Conservation (phyloP, 1,140 invertebrate genomes). For the Drosophila ogumai region DNA sequence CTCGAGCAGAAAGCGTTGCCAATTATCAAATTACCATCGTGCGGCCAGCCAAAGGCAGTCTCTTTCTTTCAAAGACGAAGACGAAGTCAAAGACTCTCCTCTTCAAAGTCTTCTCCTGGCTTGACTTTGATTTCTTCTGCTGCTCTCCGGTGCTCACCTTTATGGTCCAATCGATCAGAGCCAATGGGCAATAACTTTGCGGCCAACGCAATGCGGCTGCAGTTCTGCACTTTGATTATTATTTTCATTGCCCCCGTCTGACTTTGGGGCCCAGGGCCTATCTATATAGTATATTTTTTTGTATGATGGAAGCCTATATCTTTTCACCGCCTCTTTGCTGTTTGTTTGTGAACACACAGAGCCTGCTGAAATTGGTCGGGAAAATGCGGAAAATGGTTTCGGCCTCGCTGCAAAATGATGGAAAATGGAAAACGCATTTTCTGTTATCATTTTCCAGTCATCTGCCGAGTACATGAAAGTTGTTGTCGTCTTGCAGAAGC, state of each 20-base stretch:
- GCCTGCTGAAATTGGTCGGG: slow-evolving; percentile 22
- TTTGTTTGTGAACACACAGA: slow-evolving; percentile 31
- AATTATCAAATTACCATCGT: slow-evolving; percentile 58
- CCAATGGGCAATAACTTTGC: slow-evolving; percentile 69
- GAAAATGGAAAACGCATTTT: slow-evolving; percentile 67
- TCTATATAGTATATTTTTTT: slow-evolving; percentile 13
- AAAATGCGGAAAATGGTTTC: slow-evolving; percentile 71
- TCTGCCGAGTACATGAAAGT: slow-evolving; percentile 60
- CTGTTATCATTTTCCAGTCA: slow-evolving; percentile 68
- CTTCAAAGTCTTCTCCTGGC: background rate
- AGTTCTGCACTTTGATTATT: slow-evolving; percentile 72
- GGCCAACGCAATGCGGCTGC: slow-evolving; percentile 56
- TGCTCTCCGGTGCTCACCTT: slow-evolving; percentile 50
- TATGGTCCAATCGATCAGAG: slow-evolving; percentile 57
- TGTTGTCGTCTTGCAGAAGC: slow-evolving; percentile 12
- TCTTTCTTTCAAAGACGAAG: background rate
- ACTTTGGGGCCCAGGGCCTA: slow-evolving; percentile 17
- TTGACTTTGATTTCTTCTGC: slow-evolving; percentile 15
- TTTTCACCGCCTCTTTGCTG: slow-evolving; percentile 28
- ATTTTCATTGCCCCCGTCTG: slow-evolving; percentile 62
- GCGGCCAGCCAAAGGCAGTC: slow-evolving; percentile 6
- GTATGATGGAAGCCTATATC: slow-evolving; percentile 13
- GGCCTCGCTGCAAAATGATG: slow-evolving; percentile 47
- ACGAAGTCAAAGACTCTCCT: background rate
- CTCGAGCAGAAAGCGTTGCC: slow-evolving; percentile 27